phyloP scores from a whole-genome alignment of 2,888 invertebrate species.

The Aleiodes leptofemur region DNA sequence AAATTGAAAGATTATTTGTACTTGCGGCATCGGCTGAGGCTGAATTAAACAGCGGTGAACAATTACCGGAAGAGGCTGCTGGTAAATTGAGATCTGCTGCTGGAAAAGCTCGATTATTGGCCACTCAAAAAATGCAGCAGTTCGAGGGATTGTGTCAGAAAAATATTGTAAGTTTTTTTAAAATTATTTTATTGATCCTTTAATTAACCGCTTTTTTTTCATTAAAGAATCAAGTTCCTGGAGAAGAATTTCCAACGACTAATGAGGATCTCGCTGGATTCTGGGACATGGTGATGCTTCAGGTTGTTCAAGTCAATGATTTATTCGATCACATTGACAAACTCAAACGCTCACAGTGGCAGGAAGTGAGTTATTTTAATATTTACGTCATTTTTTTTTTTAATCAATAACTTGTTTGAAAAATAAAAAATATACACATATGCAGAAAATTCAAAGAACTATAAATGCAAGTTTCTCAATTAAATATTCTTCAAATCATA shows the following conservation, averaged over 20 bases:
- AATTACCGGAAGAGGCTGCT: slow-evolving; percentile 85
- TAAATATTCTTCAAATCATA: too few species aligned
- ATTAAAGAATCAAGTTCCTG: slow-evolving; percentile 80
- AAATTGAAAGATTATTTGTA: slow-evolving; percentile 83
- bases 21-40: slow-evolving; percentile 83
- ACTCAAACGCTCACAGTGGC: slow-evolving; percentile 83
- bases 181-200: not conserved
- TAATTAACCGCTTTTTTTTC: slow-evolving; percentile 18
- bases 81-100: slow-evolving; percentile 91
- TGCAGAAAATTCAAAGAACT: too few species aligned
- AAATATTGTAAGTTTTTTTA: slow-evolving; percentile 78
- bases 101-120: slow-evolving; percentile 92
- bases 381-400: not conserved
- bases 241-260: slow-evolving; percentile 92
- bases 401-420: not conserved
- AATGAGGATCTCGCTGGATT: slow-evolving; percentile 94
- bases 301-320: slow-evolving; percentile 90
- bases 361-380: slow-evolving; percentile 75
- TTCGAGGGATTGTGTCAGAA: slow-evolving; percentile 88
- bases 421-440: not conserved
- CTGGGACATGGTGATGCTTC: slow-evolving; percentile 98
- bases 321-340: slow-evolving; percentile 84
- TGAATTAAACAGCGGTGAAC: slow-evolving; percentile 78
- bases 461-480: too few species aligned
- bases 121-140: slow-evolving; percentile 96